A percentile compares a stretch with the other conserved stretches of the same genome.
phyloP scores from a whole-genome alignment of 2,888 invertebrate species.

The Ecdyonurus torrentis region DNA sequence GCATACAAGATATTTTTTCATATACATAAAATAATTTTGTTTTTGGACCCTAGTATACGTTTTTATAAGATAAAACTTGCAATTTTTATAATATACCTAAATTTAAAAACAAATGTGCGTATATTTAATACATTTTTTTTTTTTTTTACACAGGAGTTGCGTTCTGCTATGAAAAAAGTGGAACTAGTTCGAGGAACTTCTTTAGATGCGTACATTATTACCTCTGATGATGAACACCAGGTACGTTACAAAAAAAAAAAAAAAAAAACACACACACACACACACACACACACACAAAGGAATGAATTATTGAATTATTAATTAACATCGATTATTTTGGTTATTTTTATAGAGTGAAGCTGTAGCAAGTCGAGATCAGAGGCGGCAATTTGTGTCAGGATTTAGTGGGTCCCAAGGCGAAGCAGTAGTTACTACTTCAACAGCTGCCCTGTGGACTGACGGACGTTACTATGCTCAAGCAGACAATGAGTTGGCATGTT shows the following conservation, averaged over 20 bases:
- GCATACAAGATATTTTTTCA: no score
- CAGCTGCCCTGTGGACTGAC: conserved; percentile 80
- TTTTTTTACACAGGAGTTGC: conserved; percentile 21
- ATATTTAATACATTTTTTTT: neutral
- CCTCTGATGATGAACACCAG: conserved; percentile 68
- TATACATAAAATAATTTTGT: no score
- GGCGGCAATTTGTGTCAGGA: conserved; percentile 62
- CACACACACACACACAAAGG: no score
- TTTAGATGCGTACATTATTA: conserved; percentile 57
- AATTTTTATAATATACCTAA: neutral
- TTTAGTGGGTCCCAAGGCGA: conserved; percentile 62
- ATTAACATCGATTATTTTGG: neutral
- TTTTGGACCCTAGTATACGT: no score
- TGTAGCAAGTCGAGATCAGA: conserved; percentile 54
- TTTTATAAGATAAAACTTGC: no score
- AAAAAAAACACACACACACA: no score
- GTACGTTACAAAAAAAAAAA: no score
- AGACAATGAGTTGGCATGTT: conserved; percentile 63
- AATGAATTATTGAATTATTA: no score
- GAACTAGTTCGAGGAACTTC: conserved; percentile 28
- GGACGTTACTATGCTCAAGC: conserved; percentile 79
- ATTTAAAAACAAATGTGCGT: neutral
- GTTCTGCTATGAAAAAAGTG: conserved; percentile 31
- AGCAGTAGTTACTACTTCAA: conserved; percentile 45
- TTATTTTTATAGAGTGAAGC: conserved; percentile 47